Evolutionary conservation across 1,140 invertebrate genomes (phyloP), one percentile per base, ranked within the genome.

Genomic region (Zaprionus ornatus): DNA sequence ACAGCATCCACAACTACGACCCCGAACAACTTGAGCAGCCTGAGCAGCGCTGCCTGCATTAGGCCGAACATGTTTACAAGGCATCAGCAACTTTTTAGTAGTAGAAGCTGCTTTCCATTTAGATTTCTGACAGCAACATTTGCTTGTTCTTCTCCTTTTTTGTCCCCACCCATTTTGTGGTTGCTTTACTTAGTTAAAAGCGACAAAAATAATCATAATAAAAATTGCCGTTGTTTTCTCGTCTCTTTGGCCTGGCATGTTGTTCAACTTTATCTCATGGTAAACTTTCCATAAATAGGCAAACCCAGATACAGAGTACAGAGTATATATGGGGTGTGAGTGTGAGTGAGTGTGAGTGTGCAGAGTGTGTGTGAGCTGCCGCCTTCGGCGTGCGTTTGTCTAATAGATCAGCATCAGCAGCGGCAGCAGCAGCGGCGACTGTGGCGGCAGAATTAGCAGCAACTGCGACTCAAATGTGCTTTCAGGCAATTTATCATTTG

Each of bases 271-370:
- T 88, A 88, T 84, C 85, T 84, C 72, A 42, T 70, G 74, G 74
- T 84, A 88, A 87, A 87, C 80, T 87, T 80, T 74, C 84, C 84
- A 88, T 88, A 87, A 87, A 87, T 87, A 87, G 84, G 70, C 73
- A 73, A 65, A 42, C 67, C 57, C 63, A 67, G 42, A 59, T 61
- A 37, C 19, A n/a, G n/a, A n/a, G 63, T 66, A 61, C 52, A 76
- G 56, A 79, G 37, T 19, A 17, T 48, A 17, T 48, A 7, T 48
- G 45, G 48, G 60, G 3, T 9, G 45, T 19, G 45, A 17, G 45
- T 66, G 37, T 59, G 19, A 54, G 37, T 69, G 42, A 25, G 40
- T 37, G 59, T 57, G 54, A 17, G 27, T 57, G 57, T 68, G 79
- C 66, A 17, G 27, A 50, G 57, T 68, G 79, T 70, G 74, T 69